Percentiles rank a stretch among this genome's conserved stretches.
phyloP scores from a whole-genome alignment of 2,888 invertebrate species.

The Microctonus brassicae region DNA sequence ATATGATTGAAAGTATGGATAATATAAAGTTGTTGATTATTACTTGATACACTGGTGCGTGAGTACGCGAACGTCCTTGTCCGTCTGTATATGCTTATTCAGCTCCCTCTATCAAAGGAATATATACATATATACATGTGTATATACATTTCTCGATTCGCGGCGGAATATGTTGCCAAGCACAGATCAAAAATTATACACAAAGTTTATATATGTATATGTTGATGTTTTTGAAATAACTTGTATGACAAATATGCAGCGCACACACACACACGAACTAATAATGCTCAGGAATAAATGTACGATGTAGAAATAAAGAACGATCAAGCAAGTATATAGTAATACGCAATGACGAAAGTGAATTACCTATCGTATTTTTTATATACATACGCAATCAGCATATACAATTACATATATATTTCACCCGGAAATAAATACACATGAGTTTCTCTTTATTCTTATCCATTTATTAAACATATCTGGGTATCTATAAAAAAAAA shows the following conservation, averaged over 20 bases:
- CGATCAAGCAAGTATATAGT: slow-evolving; percentile 36
- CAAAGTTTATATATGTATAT: not conserved
- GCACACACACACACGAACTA: too few relatives aligned
- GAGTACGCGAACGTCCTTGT: slow-evolving; percentile 23
- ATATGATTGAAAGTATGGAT: not conserved
- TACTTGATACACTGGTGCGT: not conserved
- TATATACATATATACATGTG: not conserved
- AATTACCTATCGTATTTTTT: not conserved
- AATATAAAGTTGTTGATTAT: not conserved
- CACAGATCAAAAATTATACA: not conserved
- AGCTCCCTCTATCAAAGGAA: not conserved
- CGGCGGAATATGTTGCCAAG: not conserved
- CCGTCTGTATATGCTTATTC: not conserved
- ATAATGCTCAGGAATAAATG: not conserved
- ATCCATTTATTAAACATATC: slow-evolving; percentile 6
- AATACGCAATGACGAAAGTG: slow-evolving; percentile 34
- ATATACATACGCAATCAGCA: not conserved
- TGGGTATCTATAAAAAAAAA: not conserved
- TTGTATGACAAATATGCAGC: not conserved
- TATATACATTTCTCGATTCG: not conserved
- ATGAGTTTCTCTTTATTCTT: slow-evolving; percentile 41
- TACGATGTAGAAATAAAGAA: slow-evolving; percentile 5
- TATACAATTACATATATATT: not conserved
- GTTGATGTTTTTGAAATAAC: not conserved
- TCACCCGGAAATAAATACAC: slow-evolving; percentile 41